These are phyloP conservation scores for Drosophila sulfurigaster DNA, from an alignment of 1,140 invertebrate species.

Conservation along the genomic window DNA sequence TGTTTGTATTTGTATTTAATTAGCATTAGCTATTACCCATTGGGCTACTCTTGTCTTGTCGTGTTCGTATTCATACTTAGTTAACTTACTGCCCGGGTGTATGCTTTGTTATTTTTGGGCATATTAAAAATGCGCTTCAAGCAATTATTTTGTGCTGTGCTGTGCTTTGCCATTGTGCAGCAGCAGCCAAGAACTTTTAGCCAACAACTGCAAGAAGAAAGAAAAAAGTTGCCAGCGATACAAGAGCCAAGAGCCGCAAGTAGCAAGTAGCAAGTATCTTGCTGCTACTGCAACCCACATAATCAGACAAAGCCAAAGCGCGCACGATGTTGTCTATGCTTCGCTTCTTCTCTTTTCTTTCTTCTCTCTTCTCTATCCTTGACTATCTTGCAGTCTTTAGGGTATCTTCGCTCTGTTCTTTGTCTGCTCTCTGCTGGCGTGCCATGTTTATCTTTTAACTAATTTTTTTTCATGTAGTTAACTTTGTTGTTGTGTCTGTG, in stretches of 20 bases:
- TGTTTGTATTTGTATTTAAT: slow-evolving; percentile 83
- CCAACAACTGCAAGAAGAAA: slow-evolving; percentile 19
- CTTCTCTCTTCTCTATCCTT: not conserved
- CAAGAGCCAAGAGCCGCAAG: slow-evolving; percentile 42
- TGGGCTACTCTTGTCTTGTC: not conserved
- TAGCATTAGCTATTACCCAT: slow-evolving; percentile 60
- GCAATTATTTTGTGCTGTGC: slow-evolving; percentile 65
- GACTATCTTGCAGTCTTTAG: slow-evolving; percentile 4
- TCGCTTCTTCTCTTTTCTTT: slow-evolving; percentile 25
- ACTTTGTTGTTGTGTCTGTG: slow-evolving; percentile 67
- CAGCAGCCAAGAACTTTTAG: slow-evolving; percentile 47
- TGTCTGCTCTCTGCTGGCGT: slow-evolving; percentile 75
- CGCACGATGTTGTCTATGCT: slow-evolving; percentile 52
- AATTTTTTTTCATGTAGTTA: slow-evolving; percentile 80
- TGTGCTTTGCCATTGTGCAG: slow-evolving; percentile 68
- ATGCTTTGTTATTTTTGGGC: slow-evolving; percentile 62
- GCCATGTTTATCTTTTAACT: slow-evolving; percentile 83
- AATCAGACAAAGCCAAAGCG: slow-evolving; percentile 77
- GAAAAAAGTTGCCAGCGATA: slow-evolving; percentile 53
- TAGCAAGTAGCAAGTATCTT: slow-evolving; percentile 70
- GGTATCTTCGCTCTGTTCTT: slow-evolving; percentile 30
- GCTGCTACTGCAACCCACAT: slow-evolving; percentile 55
- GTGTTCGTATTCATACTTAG: too few relatives aligned
- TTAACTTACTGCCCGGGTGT: not conserved
- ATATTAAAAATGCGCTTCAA: slow-evolving; percentile 80